phyloP scores from a whole-genome alignment of 2,113 vertebrate genomes.

The Physeter macrocephalus region DNA sequence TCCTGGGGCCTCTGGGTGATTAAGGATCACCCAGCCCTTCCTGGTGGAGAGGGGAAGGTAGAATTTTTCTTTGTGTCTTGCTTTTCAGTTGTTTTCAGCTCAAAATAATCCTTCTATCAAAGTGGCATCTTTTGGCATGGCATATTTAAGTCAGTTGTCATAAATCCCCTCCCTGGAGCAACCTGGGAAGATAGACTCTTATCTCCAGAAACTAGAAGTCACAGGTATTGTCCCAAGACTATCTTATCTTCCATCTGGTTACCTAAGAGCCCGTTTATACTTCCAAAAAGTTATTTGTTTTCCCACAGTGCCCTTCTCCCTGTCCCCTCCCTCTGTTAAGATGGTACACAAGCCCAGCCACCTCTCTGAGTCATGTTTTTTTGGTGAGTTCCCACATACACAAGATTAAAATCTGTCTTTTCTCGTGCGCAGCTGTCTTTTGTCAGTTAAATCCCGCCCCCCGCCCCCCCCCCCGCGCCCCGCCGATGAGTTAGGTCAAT shows the following conservation, averaged over 20 bases:
- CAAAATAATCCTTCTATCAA: neutral
- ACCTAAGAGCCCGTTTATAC: neutral
- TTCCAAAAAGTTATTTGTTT: neutral
- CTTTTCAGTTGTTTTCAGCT: neutral
- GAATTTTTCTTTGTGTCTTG: too few relatives aligned
- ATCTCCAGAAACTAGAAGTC: neutral
- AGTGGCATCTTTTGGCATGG: too few relatives aligned
- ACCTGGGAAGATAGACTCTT: neutral
- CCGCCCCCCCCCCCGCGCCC: too few relatives aligned
- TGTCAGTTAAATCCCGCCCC: neutral
- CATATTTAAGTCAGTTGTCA: neutral
- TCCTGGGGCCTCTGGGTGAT: neutral
- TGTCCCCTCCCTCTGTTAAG: neutral
- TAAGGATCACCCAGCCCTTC: too few relatives aligned
- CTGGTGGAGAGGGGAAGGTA: too few relatives aligned
- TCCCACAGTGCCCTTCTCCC: neutral
- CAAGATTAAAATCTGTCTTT: neutral
- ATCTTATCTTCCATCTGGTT: neutral
- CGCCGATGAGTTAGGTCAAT: neutral
- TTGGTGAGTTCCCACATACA: neutral
- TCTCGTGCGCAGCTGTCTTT: neutral
- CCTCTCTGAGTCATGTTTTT: neutral
- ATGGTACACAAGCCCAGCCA: neutral
- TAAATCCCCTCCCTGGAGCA: neutral
- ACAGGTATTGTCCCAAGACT: neutral